These are phyloP conservation scores for Agelastica alni DNA, from an alignment of 2,888 invertebrate species.

Conservation along the genomic window DNA sequence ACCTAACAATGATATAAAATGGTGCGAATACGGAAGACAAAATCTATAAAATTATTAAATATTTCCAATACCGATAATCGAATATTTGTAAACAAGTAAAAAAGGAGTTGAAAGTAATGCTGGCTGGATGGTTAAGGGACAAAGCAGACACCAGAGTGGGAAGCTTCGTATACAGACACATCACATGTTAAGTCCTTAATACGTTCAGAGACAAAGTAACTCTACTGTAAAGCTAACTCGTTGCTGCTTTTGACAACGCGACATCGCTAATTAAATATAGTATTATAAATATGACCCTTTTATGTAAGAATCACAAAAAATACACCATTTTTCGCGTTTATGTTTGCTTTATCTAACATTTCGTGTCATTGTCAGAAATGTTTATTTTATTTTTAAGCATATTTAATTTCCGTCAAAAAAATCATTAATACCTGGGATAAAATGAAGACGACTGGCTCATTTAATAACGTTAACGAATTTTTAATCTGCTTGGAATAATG, in stretches of 20 bases:
- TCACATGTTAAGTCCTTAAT: slow-evolving; percentile 50
- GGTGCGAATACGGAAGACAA: no score
- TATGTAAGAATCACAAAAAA: slow-evolving; percentile 43
- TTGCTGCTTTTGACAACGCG: slow-evolving; percentile 53
- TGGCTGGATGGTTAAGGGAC: slow-evolving; percentile 21
- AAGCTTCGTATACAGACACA: slow-evolving; percentile 45
- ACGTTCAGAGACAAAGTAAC: slow-evolving; percentile 52
- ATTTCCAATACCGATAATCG: no score
- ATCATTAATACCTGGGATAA: no score
- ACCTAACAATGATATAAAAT: no score
- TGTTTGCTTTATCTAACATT: slow-evolving; percentile 37
- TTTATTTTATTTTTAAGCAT: slow-evolving; percentile 6
- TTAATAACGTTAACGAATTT: no score
- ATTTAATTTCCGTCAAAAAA: no score
- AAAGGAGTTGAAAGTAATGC: no score
- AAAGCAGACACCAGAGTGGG: slow-evolving; percentile 34
- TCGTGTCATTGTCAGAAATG: slow-evolving; percentile 39
- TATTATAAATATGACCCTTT: slow-evolving; percentile 52
- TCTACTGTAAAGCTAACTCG: slow-evolving; percentile 52
- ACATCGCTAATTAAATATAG: slow-evolving; percentile 55
- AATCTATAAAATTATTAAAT: no score
- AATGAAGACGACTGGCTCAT: no score
- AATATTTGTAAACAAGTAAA: no score
- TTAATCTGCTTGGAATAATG: no score
- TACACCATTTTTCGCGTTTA: slow-evolving; percentile 52